A percentile compares a stretch with the other conserved stretches of the same genome.
Conservation (phyloP, 2,888 invertebrate species). For the Drosophila koepferae region DNA sequence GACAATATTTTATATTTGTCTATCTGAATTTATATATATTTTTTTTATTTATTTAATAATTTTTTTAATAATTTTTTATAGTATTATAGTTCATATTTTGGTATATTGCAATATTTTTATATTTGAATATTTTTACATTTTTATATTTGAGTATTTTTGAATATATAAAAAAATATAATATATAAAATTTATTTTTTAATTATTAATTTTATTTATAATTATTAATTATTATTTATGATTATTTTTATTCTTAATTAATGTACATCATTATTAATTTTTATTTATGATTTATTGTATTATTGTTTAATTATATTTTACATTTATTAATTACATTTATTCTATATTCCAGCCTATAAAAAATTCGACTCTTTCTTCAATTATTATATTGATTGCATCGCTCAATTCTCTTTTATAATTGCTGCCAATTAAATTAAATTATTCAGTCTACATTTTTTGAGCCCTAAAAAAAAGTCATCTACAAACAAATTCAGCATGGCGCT, state of each 20-base stretch:
- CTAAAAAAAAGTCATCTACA: neutral
- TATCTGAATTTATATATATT: neutral
- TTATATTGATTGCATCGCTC: neutral
- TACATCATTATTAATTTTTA: neutral
- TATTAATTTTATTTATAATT: too few species aligned
- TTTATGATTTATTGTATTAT: neutral
- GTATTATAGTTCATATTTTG: neutral
- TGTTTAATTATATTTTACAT: neutral
- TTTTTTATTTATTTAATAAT: neutral
- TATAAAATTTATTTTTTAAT: too few species aligned
- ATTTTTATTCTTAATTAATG: neutral
- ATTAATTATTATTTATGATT: neutral
- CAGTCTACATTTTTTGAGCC: neutral
- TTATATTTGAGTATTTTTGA: neutral
- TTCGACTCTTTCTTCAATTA: neutral
- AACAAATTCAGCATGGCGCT: neutral
- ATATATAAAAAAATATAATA: too few species aligned
- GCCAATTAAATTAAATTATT: constrained; percentile 2
- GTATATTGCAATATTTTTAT: neutral
- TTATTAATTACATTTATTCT: neutral
- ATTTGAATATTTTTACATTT: neutral
- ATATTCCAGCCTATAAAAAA: neutral
- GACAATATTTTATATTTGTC: too few species aligned
- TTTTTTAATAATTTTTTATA: neutral
- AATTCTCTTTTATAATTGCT: constrained; percentile 7